Evolutionary conservation across 2,888 invertebrate species (phyloP).

Genomic region (Drosophila paramelanica): DNA sequence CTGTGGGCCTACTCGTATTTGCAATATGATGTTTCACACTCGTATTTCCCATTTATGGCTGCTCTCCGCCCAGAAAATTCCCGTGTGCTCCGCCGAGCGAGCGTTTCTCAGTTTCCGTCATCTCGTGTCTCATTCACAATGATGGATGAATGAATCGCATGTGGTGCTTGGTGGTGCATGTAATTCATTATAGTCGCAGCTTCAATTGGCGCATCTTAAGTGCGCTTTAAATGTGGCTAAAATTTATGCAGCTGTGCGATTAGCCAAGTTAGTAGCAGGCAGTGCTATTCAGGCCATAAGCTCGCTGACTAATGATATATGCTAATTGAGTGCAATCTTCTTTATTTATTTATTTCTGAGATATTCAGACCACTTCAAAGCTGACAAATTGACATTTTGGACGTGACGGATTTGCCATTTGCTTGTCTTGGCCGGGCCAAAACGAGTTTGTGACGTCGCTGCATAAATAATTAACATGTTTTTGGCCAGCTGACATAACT

Average conservation of each 20-base stretch:
- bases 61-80: conserved; percentile 45
- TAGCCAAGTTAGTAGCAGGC: conserved; percentile 16
- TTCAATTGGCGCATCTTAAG: conserved; percentile 57
- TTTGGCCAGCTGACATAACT: conserved; percentile 16
- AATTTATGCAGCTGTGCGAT: conserved; percentile 67
- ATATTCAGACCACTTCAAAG: conserved; percentile 40
- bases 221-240: conserved; percentile 51
- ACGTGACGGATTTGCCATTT: background rate
- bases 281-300: conserved; percentile 20
- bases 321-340: conserved; percentile 66
- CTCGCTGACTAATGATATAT: conserved; percentile 33
- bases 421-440: conserved; percentile 7
- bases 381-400: conserved; percentile 32
- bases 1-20: conserved; percentile 22
- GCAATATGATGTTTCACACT: conserved; percentile 53
- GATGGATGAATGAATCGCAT: conserved; percentile 69
- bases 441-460: conserved; percentile 71
- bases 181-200: conserved; percentile 36
- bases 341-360: conserved; percentile 9
- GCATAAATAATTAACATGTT: conserved; percentile 15
- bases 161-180: conserved; percentile 16
- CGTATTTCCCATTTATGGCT: conserved; percentile 21
- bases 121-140: conserved; percentile 38
- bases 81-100: conserved; percentile 54
- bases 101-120: conserved; percentile 26